Percentiles rank a stretch among this genome's conserved stretches.
Evolutionary conservation across 92 coral and sea anemone genomes (phyloP).

Genomic region (Epizoanthus ramosus): DNA sequence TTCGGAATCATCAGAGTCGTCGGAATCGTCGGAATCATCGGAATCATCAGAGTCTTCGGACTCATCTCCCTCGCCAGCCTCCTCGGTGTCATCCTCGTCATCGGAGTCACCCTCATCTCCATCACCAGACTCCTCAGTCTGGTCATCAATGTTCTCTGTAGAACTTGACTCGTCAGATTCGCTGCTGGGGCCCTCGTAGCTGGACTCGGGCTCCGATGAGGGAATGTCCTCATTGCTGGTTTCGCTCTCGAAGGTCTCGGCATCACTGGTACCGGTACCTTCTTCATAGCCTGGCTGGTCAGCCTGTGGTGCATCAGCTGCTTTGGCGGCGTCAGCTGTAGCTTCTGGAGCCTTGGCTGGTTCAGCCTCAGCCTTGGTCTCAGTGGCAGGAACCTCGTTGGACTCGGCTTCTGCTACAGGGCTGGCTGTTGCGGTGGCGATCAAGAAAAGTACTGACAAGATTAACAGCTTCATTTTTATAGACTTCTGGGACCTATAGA

Average conservation of each 20-base stretch:
- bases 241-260: constrained; percentile 33
- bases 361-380: constrained; percentile 27
- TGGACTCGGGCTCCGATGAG: constrained; percentile 40
- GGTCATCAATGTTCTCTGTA: constrained; percentile 31
- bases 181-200: constrained; percentile 26
- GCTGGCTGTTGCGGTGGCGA: constrained; percentile 25
- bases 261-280: neutral
- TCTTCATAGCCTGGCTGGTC: constrained; percentile 11
- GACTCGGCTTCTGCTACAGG: constrained; percentile 42
- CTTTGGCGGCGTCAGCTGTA: constrained; percentile 34
- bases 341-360: constrained; percentile 29
- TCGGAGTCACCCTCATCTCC: constrained; percentile 36
- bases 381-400: constrained; percentile 36
- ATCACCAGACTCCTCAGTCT: constrained; percentile 31
- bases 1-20: constrained; percentile 10
- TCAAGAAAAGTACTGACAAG: constrained; percentile 27
- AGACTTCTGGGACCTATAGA: constrained; percentile 4
- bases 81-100: constrained; percentile 26
- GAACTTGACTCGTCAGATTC: neutral
- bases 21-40: constrained; percentile 20
- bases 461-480: constrained; percentile 35
- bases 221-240: constrained; percentile 35
- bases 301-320: constrained; percentile 41
- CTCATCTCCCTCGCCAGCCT: constrained; percentile 19
- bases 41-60: constrained; percentile 8